phyloP scores from a whole-genome alignment of 2,797 vertebrate species.

The Florisuga fusca region DNA sequence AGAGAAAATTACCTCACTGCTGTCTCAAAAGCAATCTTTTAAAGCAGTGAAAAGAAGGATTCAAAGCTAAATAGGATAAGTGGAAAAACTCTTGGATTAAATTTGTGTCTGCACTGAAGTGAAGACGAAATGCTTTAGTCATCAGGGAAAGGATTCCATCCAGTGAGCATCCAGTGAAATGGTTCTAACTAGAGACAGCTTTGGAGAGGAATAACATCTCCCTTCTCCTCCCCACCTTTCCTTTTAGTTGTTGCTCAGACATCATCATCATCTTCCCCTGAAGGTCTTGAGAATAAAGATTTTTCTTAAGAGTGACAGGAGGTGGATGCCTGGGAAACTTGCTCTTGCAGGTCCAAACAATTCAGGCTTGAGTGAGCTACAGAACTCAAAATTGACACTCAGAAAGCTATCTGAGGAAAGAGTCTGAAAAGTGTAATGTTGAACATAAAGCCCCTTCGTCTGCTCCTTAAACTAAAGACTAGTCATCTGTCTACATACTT shows the following conservation, averaged over 20 bases:
- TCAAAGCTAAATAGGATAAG: not conserved
- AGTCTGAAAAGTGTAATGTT: not conserved
- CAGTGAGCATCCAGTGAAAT: not conserved
- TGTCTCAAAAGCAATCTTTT: conserved; percentile 5
- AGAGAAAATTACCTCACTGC: not conserved
- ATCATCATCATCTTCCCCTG: not conserved
- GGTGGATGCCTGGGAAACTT: not conserved
- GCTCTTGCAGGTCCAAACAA: not conserved
- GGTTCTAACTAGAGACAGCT: not conserved
- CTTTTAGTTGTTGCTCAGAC: not conserved
- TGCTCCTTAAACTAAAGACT: not conserved
- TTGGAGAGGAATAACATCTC: not conserved
- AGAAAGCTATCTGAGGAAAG: not conserved
- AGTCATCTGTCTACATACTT: not conserved
- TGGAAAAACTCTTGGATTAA: not conserved
- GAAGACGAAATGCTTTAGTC: not conserved
- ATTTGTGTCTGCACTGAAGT: not conserved
- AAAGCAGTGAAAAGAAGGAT: not conserved
- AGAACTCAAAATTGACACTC: not conserved
- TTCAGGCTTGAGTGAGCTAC: not conserved
- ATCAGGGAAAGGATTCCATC: not conserved
- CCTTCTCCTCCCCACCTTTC: not conserved
- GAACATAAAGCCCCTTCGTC: not conserved
- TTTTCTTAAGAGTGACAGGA: not conserved
- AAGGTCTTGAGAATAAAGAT: not conserved